Evolutionary conservation across 64 coral and sea anemone species (phyloP).

Genomic region (Trachythela sp.): DNA sequence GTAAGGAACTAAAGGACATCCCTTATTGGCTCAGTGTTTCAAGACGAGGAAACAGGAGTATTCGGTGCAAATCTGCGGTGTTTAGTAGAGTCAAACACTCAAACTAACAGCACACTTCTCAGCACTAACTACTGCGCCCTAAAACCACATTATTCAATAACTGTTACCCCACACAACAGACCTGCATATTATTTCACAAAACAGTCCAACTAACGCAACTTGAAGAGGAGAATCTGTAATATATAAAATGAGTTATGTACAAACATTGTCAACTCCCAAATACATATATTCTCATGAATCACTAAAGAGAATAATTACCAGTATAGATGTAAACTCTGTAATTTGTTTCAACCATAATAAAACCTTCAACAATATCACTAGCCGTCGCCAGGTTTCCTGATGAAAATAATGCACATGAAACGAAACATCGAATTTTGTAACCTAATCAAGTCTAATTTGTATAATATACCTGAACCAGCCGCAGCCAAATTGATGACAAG

Average conservation of each 20-base stretch:
- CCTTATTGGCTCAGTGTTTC: no score
- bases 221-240: constrained; percentile 77
- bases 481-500: constrained; percentile 77
- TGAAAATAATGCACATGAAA: neutral
- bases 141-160: no score
- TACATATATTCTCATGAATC: neutral
- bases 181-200: constrained; percentile 92
- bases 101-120: no score
- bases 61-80: no score
- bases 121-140: no score
- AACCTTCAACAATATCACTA: constrained; percentile 55
- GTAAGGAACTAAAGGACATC: no score
- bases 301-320: constrained; percentile 41
- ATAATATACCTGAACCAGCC: constrained; percentile 62
- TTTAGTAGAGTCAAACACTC: no score
- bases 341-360: constrained; percentile 92
- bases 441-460: neutral
- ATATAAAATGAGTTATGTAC: neutral
- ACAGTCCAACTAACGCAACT: constrained; percentile 85
- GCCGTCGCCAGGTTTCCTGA: constrained; percentile 40
- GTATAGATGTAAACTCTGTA: constrained; percentile 92
- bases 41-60: no score
- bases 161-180: neutral
- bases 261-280: neutral
- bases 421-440: neutral